Base-by-base conservation (phyloP, 1,140 invertebrate species). In the Steinernema khuongi region DNA sequence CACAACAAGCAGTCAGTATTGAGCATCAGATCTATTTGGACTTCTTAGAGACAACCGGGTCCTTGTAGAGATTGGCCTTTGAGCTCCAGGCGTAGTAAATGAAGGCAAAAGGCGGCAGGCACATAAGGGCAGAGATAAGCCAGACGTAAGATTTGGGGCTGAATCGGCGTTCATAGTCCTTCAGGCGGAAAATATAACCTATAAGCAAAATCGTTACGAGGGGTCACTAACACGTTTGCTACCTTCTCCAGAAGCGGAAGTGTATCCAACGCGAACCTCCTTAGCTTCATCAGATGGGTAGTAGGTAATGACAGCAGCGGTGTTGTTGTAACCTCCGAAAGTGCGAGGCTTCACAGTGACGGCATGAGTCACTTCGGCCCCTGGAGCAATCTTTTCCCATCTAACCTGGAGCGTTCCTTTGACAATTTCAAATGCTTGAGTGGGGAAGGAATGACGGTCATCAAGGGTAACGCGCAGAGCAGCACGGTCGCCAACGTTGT, bases 151-250 rank as follows among this genome's bases (percentile, higher is more conserved):
- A 88, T 97, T 96, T 32, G 94, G 94, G 70, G 94, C 97, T 71
- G 88, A 98, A 99, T 85, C 94, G 93, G 85, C 95, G 93, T 86
- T 98, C 94, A 86, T 94, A 99, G 86, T 98, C 96, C 83, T 91
- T 91, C 87, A 92, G 93, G 26, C 93, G 91, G 77, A 96, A 92
- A 86, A 99, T 96, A 67, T 91, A 79, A 28, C 84, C 81, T 83
- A 36, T 43, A 82, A 83, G 19, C 17, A 36, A 19, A 17, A 78
- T 31, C 4, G 31, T n/a, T n/a, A n/a, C n/a, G 74, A 17, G 18
- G 29, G 26, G 66, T 71, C 43, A 41, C 4, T 36, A 22, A 32
- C 11, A 26, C 32, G 17, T 7, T 70, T 19, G 22, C 29, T 91
- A 76, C 94, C 94, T 88, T 98, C 93, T 79, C 96, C 96, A 73